These are phyloP conservation scores for Schrankia costaestrigalis DNA, from an alignment of 2,888 invertebrate genomes.

Conservation along the genomic window DNA sequence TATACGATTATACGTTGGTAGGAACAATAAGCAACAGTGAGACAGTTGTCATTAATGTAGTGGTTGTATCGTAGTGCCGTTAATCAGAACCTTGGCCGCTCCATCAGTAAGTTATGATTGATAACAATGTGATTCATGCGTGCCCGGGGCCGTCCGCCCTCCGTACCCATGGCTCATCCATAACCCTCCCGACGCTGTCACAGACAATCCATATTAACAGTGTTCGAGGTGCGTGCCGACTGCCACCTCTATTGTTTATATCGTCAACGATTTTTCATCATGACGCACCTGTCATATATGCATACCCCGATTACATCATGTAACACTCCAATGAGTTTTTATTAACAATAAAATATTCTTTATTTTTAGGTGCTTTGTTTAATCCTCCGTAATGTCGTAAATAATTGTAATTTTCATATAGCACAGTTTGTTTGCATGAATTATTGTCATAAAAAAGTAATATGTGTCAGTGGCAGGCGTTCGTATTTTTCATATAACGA, in stretches of 20 bases:
- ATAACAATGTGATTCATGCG: slow-evolving; percentile 58
- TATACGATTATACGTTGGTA: too few relatives aligned
- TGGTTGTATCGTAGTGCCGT: slow-evolving; percentile 34
- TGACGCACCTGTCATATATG: slow-evolving; percentile 25
- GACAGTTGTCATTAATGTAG: slow-evolving; percentile 36
- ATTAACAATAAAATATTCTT: too few relatives aligned
- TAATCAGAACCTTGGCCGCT: slow-evolving; percentile 55
- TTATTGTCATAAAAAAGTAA: slow-evolving; percentile 30
- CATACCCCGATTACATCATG: slow-evolving; percentile 25
- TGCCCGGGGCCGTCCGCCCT: slow-evolving; percentile 33
- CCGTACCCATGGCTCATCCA: slow-evolving; percentile 46
- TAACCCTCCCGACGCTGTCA: slow-evolving; percentile 55
- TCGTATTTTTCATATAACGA: slow-evolving; percentile 45
- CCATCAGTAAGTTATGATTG: slow-evolving; percentile 76
- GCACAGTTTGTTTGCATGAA: slow-evolving; percentile 26
- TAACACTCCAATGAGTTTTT: too few relatives aligned
- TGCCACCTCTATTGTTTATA: slow-evolving; percentile 29
- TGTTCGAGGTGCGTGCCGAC: slow-evolving; percentile 28
- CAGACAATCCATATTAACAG: slow-evolving; percentile 54
- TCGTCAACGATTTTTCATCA: slow-evolving; percentile 30
- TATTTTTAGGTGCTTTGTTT: too few relatives aligned
- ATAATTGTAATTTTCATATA: slow-evolving; percentile 26
- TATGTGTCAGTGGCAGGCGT: slow-evolving; percentile 30
- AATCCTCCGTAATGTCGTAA: too few relatives aligned
- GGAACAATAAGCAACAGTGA: slow-evolving; percentile 15